A percentile compares a stretch with the other conserved stretches of the same genome.
Evolutionary conservation across 2,113 vertebrate species (phyloP).

Genomic region (Balaeniceps rex): DNA sequence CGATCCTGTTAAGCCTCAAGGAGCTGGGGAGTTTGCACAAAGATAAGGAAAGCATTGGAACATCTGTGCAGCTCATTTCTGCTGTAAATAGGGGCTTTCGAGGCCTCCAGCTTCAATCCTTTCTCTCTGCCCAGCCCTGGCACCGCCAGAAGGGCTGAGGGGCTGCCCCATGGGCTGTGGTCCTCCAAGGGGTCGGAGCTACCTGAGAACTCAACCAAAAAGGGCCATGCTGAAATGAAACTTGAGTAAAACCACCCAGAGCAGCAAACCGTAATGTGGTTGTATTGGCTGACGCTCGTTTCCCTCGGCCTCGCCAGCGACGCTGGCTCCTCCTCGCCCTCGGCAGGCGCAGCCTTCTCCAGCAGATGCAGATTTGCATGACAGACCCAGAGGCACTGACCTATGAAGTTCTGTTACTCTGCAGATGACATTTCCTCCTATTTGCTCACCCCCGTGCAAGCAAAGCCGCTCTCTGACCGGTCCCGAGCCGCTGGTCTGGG

Average conservation of each 20-base stretch:
- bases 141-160: neutral
- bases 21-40: neutral
- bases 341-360: neutral
- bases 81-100: neutral
- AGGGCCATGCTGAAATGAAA: neutral
- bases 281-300: neutral
- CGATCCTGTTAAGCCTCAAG: neutral
- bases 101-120: neutral
- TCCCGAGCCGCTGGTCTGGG: neutral
- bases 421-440: neutral
- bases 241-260: neutral
- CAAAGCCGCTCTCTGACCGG: neutral
- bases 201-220: neutral
- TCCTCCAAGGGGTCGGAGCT: neutral
- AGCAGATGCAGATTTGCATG: neutral
- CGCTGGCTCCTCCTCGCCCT: neutral
- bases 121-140: neutral
- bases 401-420: neutral
- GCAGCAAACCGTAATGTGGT: neutral
- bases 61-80: neutral
- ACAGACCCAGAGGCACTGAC: constrained; percentile 19
- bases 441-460: neutral
- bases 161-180: neutral
- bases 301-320: neutral
- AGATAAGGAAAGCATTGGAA: neutral